Conservation (phyloP, 2,797 vertebrate species). For the Chelidonichthys spinosus region DNA sequence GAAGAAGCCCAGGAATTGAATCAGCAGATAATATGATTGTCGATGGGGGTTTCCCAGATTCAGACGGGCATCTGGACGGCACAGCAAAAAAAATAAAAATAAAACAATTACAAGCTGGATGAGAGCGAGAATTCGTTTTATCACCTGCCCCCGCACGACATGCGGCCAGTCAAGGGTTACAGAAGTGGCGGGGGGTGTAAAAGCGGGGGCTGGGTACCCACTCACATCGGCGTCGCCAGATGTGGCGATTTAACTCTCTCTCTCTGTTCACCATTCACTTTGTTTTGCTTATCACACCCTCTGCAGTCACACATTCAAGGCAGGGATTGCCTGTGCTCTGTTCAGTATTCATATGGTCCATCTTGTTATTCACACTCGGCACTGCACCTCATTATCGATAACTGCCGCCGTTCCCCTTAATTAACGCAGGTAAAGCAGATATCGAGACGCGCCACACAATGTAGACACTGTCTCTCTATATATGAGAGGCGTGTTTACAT, state of each 20-base stretch:
- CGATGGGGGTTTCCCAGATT: conserved; percentile 48
- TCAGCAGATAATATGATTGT: conserved; percentile 43
- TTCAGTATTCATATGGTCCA: conserved; percentile 61
- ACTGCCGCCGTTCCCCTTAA: conserved; percentile 40
- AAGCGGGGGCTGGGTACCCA: conserved; percentile 41
- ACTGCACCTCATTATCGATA: conserved; percentile 55
- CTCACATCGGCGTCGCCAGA: conserved; percentile 55
- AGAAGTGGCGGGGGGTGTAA: conserved; percentile 41
- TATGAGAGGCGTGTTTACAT: conserved; percentile 42
- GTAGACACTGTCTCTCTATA: conserved; percentile 8
- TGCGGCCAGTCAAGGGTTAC: conserved; percentile 51
- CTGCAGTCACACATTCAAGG: conserved; percentile 56
- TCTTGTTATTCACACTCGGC: conserved; percentile 62
- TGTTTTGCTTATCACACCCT: conserved; percentile 59
- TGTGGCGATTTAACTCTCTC: conserved; percentile 65
- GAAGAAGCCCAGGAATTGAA: conserved; percentile 48
- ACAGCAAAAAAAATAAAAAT: too few relatives aligned
- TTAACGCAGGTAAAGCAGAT: conserved; percentile 60
- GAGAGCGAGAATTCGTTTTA: conserved; percentile 6
- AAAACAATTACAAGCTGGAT: conserved; percentile 14
- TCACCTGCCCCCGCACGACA: conserved; percentile 8
- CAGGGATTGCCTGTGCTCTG: conserved; percentile 44
- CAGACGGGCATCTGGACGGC: conserved; percentile 24
- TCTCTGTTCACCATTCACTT: conserved; percentile 56
- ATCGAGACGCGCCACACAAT: conserved; percentile 43